phyloP scores from a whole-genome alignment of 2,888 invertebrate species.

The Agrotis segetum region DNA sequence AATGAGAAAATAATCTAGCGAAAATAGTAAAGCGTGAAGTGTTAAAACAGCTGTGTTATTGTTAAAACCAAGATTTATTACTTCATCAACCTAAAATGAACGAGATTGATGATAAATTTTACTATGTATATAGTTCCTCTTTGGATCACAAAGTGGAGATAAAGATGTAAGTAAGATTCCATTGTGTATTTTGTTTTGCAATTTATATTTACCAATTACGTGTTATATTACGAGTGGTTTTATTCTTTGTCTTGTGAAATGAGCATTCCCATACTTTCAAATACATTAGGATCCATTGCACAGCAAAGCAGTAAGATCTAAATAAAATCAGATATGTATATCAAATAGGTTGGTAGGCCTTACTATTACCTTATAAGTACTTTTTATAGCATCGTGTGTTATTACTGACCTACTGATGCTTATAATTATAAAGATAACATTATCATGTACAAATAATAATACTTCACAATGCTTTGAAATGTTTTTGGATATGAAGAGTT shows the following conservation, averaged over 20 bases:
- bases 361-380: background rate
- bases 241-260: conserved; percentile 33
- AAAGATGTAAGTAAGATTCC: conserved; percentile 94
- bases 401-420: conserved; percentile 18
- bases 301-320: background rate
- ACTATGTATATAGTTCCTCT: conserved; percentile 98
- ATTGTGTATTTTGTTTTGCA: conserved; percentile 7
- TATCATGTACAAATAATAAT: background rate
- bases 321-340: background rate
- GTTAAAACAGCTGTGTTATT: conserved; percentile 51
- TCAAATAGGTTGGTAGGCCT: background rate
- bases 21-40: conserved; percentile 1
- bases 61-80: conserved; percentile 1
- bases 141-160: conserved; percentile 96
- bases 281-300: background rate
- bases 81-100: conserved; percentile 89
- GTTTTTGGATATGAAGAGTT: background rate
- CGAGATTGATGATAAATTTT: conserved; percentile 95
- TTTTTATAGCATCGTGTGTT: background rate
- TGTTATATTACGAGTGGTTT: background rate
- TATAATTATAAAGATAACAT: conserved; percentile 3
- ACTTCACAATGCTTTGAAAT: background rate
- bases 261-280: conserved; percentile 5
- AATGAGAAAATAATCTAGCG: too few species aligned
- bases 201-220: conserved; percentile 12